Conservation (phyloP, 2,888 invertebrate species). For the Drosophila dives region DNA sequence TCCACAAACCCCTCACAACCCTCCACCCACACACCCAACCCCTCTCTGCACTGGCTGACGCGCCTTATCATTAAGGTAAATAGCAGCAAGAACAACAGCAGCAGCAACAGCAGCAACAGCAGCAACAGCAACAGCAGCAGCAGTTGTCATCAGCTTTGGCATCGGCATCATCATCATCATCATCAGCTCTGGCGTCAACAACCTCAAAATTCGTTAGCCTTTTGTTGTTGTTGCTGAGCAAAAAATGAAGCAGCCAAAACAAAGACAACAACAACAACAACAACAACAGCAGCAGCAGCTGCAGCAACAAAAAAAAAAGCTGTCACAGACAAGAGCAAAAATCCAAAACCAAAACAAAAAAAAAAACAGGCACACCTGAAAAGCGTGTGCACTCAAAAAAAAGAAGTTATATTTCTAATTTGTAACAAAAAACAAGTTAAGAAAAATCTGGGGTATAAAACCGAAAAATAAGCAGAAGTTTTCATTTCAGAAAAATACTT, state of each 20-base stretch:
- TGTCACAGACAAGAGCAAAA: slow-evolving; percentile 61
- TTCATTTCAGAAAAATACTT: neutral
- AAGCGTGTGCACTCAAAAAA: slow-evolving; percentile 30
- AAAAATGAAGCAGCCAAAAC: slow-evolving; percentile 60
- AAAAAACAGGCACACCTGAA: slow-evolving; percentile 52
- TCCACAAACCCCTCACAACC: neutral
- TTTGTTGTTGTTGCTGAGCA: slow-evolving; percentile 35
- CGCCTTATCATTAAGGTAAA: slow-evolving; percentile 82
- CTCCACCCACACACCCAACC: neutral
- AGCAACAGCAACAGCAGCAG: slow-evolving; percentile 37
- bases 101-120: slow-evolving; percentile 42
- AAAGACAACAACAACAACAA: slow-evolving; percentile 31
- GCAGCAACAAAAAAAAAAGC: slow-evolving; percentile 29
- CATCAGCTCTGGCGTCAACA: slow-evolving; percentile 69
- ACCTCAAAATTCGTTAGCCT: slow-evolving; percentile 65
- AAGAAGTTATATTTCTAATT: neutral
- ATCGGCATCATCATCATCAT: slow-evolving; percentile 62
- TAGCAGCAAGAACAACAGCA: slow-evolving; percentile 53
- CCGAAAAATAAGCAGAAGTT: neutral
- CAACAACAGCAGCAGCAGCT: slow-evolving; percentile 18
- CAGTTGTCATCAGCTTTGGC: slow-evolving; percentile 59
- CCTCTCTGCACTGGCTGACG: slow-evolving; percentile 30
- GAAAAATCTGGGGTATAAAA: neutral
- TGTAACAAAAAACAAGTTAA: neutral
- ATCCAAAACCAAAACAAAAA: slow-evolving; percentile 22